phyloP scores from a whole-genome alignment of 64 coral and sea anemone genomes.

The Hydrozoanthus tunicans region DNA sequence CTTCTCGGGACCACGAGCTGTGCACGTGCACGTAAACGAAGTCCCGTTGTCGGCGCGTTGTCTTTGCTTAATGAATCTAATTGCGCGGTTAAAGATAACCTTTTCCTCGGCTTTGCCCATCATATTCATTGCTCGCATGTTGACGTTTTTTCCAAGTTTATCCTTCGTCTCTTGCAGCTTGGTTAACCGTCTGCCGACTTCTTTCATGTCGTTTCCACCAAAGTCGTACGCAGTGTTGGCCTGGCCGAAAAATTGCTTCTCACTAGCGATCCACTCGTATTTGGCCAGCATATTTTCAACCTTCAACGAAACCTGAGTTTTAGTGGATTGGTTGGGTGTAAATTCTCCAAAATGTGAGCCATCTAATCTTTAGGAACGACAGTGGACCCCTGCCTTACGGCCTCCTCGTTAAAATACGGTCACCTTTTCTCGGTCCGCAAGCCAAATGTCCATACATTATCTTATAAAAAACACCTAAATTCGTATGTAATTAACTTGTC shows the following conservation, averaged over 20 bases:
- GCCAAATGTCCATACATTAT: too few species aligned
- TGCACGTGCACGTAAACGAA: too few species aligned
- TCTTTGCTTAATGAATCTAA: too few species aligned
- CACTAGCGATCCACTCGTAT: constrained; percentile 95
- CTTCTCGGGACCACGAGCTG: too few species aligned
- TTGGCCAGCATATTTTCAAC: constrained; percentile 90
- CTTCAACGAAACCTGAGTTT: constrained; percentile 8
- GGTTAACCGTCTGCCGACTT: constrained; percentile 72
- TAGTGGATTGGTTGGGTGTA: not conserved
- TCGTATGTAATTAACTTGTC: too few species aligned
- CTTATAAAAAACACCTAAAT: too few species aligned
- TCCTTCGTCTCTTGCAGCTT: constrained; percentile 94
- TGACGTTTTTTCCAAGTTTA: constrained; percentile 95
- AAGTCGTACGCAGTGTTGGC: constrained; percentile 95
- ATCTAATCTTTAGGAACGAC: too few species aligned
- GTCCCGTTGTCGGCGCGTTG: too few species aligned
- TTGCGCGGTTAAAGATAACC: constrained; percentile 31
- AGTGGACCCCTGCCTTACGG: too few species aligned
- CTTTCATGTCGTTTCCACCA: constrained; percentile 89
- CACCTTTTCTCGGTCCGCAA: too few species aligned
- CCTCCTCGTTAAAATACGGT: too few species aligned
- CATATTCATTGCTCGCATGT: constrained; percentile 99
- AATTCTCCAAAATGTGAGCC: not conserved
- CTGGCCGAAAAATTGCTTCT: constrained; percentile 93
- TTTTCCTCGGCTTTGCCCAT: constrained; percentile 96